phyloP scores from a whole-genome alignment of 2,888 invertebrate genomes.

The Brachyptera putata region DNA sequence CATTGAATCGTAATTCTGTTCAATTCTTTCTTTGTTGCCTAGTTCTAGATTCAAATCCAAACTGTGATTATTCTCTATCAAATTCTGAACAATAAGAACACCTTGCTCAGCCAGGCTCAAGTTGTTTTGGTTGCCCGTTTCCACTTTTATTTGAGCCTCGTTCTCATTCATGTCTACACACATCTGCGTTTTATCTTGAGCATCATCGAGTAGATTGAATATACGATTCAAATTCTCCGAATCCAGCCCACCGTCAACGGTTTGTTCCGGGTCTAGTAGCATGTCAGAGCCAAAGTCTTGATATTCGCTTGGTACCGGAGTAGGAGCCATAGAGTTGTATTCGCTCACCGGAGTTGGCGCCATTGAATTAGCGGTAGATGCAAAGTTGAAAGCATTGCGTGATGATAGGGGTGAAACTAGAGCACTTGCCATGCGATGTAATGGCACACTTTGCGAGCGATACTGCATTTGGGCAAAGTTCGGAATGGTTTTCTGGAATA shows the following conservation, averaged over 20 bases:
- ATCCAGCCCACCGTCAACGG: not conserved
- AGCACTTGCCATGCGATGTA: conserved; percentile 55
- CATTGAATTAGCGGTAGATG: conserved; percentile 27
- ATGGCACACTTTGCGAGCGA: conserved; percentile 77
- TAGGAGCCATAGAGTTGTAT: conserved; percentile 62
- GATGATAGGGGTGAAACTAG: conserved; percentile 44
- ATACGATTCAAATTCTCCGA: not conserved
- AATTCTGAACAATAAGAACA: too few species aligned
- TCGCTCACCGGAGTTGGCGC: conserved; percentile 49
- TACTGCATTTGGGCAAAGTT: conserved; percentile 37
- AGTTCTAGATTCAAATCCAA: too few species aligned
- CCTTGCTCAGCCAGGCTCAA: too few species aligned
- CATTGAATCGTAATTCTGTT: too few species aligned
- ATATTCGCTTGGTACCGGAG: conserved; percentile 67
- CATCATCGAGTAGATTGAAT: not conserved
- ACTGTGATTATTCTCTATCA: too few species aligned
- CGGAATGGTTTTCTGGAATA: conserved; percentile 9
- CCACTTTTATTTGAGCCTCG: too few species aligned
- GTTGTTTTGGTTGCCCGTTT: too few species aligned
- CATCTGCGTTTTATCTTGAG: too few species aligned
- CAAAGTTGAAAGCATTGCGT: conserved; percentile 36
- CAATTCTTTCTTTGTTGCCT: too few species aligned
- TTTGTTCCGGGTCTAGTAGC: not conserved
- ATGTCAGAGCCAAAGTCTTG: conserved; percentile 54
- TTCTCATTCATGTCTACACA: too few species aligned